A percentile compares a stretch with the other conserved stretches of the same genome.
Conservation (phyloP, 64 coral and sea anemone genomes). For the Montipora foliosa region DNA sequence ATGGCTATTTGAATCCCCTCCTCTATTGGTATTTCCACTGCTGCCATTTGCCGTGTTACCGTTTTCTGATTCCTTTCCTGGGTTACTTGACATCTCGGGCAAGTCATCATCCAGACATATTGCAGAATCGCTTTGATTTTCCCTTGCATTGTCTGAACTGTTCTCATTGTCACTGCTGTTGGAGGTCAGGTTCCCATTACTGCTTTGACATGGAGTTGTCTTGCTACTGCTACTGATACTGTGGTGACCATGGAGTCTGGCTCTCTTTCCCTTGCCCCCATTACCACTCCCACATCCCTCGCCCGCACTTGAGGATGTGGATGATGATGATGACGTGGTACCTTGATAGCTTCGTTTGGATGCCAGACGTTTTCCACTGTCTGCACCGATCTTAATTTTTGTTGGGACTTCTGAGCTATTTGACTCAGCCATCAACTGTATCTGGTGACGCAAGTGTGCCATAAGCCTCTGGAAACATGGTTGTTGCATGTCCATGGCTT, state of each 20-base stretch:
- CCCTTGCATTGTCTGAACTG: slow-evolving; percentile 65
- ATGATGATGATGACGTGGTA: slow-evolving; percentile 35
- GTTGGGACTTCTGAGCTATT: not conserved
- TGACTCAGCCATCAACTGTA: slow-evolving; percentile 42
- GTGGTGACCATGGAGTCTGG: not conserved
- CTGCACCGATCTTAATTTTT: not conserved
- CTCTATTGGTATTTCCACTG: not conserved
- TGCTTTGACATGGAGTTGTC: slow-evolving; percentile 1
- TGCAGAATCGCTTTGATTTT: slow-evolving; percentile 70
- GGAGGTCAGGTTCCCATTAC: not conserved
- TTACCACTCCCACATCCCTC: slow-evolving; percentile 15
- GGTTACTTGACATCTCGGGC: slow-evolving; percentile 13
- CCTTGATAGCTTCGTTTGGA: slow-evolving; percentile 33
- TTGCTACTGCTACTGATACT: not conserved
- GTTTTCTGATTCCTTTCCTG: slow-evolving; percentile 38
- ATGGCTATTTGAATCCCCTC: not conserved
- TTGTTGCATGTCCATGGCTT: slow-evolving; percentile 65
- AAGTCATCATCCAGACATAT: slow-evolving; percentile 28
- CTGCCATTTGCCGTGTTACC: slow-evolving; percentile 41
- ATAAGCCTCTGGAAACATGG: slow-evolving; percentile 76
- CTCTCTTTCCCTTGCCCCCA: slow-evolving; percentile 39
- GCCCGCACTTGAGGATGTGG: slow-evolving; percentile 23
- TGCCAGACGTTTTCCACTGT: slow-evolving; percentile 19
- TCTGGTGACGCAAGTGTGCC: slow-evolving; percentile 59
- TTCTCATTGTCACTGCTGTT: slow-evolving; percentile 68